Conservation (phyloP, 2,888 invertebrate genomes). For the Clivina fossor region DNA sequence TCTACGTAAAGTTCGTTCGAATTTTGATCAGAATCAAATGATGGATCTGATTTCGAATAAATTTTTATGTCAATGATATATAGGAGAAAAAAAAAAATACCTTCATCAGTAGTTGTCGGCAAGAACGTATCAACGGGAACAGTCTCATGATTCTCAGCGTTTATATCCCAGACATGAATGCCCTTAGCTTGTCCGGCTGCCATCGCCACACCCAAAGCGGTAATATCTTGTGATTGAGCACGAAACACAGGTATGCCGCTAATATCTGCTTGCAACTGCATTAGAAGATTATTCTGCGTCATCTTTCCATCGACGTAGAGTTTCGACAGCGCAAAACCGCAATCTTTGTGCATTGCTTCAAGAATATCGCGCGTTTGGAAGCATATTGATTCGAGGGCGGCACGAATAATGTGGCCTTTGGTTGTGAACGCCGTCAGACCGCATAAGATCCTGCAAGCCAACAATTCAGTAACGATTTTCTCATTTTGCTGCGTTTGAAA, state of each 20-base stretch:
- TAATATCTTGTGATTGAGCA: constrained; percentile 84
- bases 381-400: constrained; percentile 92
- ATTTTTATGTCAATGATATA: no score
- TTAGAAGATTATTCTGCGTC: constrained; percentile 84
- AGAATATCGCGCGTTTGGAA: constrained; percentile 94
- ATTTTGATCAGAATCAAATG: no score
- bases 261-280: constrained; percentile 96
- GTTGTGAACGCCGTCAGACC: constrained; percentile 92
- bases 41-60: no score
- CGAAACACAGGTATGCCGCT: constrained; percentile 88
- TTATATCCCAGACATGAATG: constrained; percentile 69
- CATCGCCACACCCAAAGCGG: constrained; percentile 91
- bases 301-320: constrained; percentile 93
- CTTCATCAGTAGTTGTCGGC: constrained; percentile 77
- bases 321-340: constrained; percentile 78
- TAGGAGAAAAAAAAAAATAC: no score
- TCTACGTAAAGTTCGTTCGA: no score
- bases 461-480: not conserved
- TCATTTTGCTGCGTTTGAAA: no score
- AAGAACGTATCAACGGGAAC: constrained; percentile 75
- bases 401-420: constrained; percentile 90
- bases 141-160: constrained; percentile 59
- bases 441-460: constrained; percentile 69
- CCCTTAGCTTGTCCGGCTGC: constrained; percentile 76
- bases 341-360: constrained; percentile 93